Percentiles rank a stretch among this genome's conserved stretches.
Evolutionary conservation across 30 jellyfish, hydroid and myxozoan species (phyloP).

Genomic region (Phacellophora camtschatica): DNA sequence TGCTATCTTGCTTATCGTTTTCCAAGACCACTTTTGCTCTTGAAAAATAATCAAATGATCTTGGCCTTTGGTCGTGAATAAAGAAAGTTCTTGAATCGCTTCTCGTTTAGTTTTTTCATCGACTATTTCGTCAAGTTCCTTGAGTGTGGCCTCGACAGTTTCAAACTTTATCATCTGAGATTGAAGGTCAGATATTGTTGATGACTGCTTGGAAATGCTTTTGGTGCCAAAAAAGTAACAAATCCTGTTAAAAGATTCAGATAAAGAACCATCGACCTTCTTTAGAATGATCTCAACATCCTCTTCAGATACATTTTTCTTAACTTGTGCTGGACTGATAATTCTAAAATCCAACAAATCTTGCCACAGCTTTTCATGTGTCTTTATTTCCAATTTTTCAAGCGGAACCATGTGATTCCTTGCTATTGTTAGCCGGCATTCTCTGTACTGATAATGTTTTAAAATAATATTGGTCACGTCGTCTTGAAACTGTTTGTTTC

Average conservation of each 20-base stretch:
- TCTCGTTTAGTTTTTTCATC: not conserved
- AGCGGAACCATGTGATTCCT: not conserved
- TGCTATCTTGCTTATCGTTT: not conserved
- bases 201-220: not conserved
- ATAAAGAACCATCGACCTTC: not conserved
- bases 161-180: not conserved
- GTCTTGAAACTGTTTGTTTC: not conserved
- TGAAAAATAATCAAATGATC: not conserved
- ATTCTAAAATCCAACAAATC: constrained; percentile 5
- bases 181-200: not conserved
- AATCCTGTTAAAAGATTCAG: not conserved
- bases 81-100: not conserved
- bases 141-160: not conserved
- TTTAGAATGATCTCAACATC: not conserved
- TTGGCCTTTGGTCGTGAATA: not conserved
- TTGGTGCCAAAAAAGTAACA: not conserved
- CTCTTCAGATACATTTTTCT: not conserved
- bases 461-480: not conserved
- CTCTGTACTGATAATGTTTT: not conserved
- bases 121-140: not conserved
- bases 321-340: not conserved
- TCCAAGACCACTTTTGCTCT: not conserved
- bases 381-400: not conserved
- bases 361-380: constrained; percentile 15
- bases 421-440: not conserved